Evolutionary conservation across 2,797 vertebrate genomes (phyloP).

Genomic region (Jordanella pulchra): DNA sequence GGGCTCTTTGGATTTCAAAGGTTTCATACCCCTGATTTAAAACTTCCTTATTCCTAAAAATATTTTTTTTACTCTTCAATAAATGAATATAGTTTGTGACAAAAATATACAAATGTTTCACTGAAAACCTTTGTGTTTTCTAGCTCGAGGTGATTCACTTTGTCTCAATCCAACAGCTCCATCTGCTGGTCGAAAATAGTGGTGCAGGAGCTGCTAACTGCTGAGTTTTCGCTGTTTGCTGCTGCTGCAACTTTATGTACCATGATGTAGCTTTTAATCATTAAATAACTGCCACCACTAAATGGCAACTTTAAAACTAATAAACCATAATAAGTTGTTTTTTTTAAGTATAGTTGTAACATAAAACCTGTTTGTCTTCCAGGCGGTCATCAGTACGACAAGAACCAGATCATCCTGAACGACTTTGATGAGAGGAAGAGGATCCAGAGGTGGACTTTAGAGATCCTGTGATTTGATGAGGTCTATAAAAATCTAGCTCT

Average conservation of each 20-base stretch:
- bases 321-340: not conserved
- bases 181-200: conserved; percentile 32
- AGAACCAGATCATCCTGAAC: conserved; percentile 89
- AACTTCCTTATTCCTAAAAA: no score
- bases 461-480: conserved; percentile 79
- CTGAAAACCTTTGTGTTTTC: not conserved
- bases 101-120: not conserved
- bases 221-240: no score
- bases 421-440: conserved; percentile 79
- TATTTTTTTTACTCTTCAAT: not conserved
- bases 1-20: no score
- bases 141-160: not conserved
- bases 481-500: not conserved
- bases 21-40: no score
- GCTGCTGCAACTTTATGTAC: no score
- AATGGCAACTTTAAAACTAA: not conserved
- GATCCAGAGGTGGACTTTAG: conserved; percentile 87
- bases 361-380: conserved; percentile 19
- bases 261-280: not conserved
- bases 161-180: conserved; percentile 15
- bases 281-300: not conserved
- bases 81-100: not conserved
- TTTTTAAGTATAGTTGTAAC: no score
- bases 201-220: conserved; percentile 7
- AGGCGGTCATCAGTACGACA: conserved; percentile 93